Evolutionary conservation across 2,113 vertebrate species (phyloP).

Genomic region (Lophotis ruficrista): DNA sequence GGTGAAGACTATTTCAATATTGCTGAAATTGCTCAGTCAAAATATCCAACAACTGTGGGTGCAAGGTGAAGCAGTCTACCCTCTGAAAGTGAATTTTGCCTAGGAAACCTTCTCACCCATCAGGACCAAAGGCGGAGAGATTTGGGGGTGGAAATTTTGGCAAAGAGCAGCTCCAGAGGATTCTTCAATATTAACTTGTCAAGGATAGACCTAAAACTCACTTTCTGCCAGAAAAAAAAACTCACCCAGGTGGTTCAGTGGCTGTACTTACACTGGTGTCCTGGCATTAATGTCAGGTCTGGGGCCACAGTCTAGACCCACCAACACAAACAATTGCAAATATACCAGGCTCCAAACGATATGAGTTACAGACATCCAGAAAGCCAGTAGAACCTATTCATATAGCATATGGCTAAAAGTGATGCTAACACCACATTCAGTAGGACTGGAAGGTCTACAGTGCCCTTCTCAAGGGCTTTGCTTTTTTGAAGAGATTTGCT

Average conservation of each 20-base stretch:
- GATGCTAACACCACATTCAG: background rate
- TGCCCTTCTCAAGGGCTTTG: background rate
- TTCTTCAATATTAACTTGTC: background rate
- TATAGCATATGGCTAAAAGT: background rate
- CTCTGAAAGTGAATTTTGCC: background rate
- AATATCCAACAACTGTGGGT: background rate
- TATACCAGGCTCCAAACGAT: background rate
- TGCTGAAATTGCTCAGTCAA: background rate
- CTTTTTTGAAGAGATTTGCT: background rate
- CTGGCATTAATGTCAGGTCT: too few relatives aligned
- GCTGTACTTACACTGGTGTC: background rate
- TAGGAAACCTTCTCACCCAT: background rate
- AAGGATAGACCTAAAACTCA: background rate
- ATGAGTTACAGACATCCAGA: background rate
- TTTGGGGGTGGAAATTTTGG: background rate
- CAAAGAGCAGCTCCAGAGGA: background rate
- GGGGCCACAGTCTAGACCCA: background rate
- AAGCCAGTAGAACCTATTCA: background rate
- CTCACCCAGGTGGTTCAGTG: background rate
- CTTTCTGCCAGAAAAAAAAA: background rate
- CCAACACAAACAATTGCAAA: background rate
- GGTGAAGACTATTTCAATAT: background rate
- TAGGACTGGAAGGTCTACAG: background rate
- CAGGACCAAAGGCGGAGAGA: background rate
- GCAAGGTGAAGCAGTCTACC: background rate